Conservation (phyloP, 2,113 vertebrate species). For the Ptilorrhoa leucosticta region DNA sequence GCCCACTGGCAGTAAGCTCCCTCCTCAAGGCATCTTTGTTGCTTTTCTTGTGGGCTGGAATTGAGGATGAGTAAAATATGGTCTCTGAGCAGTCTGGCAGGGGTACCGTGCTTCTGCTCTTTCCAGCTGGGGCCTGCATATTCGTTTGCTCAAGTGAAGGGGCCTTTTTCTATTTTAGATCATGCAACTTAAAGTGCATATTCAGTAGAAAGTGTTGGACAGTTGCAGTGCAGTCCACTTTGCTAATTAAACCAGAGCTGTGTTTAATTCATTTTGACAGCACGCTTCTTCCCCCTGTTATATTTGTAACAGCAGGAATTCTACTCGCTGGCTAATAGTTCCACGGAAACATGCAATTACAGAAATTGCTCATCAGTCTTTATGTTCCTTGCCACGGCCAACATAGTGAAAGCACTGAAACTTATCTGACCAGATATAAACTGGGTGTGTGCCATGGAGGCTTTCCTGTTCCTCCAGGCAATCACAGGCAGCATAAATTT, state of each 20-base stretch:
- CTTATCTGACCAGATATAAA: neutral
- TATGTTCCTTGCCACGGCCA: neutral
- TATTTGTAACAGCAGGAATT: neutral
- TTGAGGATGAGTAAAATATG: neutral
- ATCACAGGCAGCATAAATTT: neutral
- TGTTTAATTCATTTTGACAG: conserved; percentile 41
- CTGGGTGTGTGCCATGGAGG: neutral
- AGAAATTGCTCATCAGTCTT: conserved; percentile 39
- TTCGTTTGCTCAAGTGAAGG: neutral
- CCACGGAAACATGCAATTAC: conserved; percentile 2
- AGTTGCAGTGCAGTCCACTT: neutral
- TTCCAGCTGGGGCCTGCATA: neutral
- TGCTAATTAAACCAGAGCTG: conserved; percentile 28
- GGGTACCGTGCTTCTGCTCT: neutral
- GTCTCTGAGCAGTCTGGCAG: neutral
- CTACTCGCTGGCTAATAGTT: neutral
- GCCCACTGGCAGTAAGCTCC: neutral
- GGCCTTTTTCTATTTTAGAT: neutral
- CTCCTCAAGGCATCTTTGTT: neutral
- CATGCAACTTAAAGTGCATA: neutral
- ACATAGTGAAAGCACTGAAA: neutral
- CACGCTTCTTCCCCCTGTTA: neutral
- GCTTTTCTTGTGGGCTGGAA: neutral
- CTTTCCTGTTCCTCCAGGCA: neutral
- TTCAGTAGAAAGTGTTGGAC: neutral